Percentiles rank a stretch among this genome's conserved stretches.
These are phyloP conservation scores for Corynorhinus townsendii DNA, from an alignment of 2,113 vertebrate genomes.

Conservation along the genomic window DNA sequence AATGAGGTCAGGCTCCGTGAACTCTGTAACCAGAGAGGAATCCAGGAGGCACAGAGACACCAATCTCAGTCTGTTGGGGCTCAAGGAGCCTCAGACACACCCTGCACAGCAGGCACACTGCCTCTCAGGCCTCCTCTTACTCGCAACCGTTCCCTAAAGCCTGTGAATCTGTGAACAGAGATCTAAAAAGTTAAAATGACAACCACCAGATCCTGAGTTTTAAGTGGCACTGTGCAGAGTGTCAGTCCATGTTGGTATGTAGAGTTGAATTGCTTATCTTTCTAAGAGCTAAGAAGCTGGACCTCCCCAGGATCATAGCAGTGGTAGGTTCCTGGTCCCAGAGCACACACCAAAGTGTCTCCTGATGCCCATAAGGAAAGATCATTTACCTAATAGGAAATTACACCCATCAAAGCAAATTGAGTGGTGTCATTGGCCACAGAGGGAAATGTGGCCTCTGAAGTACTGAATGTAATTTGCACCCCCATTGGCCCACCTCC, in stretches of 20 bases:
- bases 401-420: constrained; percentile 22
- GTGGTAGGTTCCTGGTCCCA: rapidly evolving
- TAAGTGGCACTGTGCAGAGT: background rate
- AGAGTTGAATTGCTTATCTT: background rate
- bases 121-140: no score
- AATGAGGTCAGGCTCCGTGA: no score
- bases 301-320: background rate
- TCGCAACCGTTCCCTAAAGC: no score
- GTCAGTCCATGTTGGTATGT: background rate
- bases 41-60: no score
- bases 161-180: no score
- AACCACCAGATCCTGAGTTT: background rate
- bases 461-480: background rate
- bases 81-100: no score
- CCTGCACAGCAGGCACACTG: no score
- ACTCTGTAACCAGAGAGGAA: no score
- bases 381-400: background rate
- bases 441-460: constrained; percentile 41
- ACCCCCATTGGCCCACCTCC: background rate
- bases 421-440: constrained; percentile 42
- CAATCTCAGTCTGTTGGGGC: no score
- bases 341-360: background rate
- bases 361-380: background rate
- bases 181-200: no score
- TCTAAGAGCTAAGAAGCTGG: background rate